These are phyloP conservation scores for Pyrgus malvae DNA, from an alignment of 2,888 invertebrate species.

Conservation along the genomic window DNA sequence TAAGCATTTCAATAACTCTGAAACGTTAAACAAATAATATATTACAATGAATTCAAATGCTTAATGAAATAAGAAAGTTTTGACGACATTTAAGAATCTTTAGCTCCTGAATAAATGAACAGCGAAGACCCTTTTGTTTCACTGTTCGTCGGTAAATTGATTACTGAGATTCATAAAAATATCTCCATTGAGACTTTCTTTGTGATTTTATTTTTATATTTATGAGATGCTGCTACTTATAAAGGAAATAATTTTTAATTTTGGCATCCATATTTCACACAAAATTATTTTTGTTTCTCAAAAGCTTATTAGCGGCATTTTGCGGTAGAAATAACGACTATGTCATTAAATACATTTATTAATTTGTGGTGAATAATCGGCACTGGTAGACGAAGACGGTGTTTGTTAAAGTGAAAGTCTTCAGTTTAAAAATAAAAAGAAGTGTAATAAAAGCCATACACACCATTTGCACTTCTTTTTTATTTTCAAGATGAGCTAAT, in stretches of 20 bases:
- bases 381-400: no score
- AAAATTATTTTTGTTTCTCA: no score
- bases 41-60: constrained; percentile 46
- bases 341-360: no score
- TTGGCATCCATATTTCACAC: not conserved
- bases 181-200: constrained; percentile 10
- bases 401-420: no score
- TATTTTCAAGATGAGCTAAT: no score
- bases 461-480: no score
- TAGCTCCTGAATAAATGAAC: constrained; percentile 56
- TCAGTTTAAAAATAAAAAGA: no score
- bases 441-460: no score
- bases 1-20: not conserved
- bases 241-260: not conserved
- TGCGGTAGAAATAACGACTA: no score
- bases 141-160: constrained; percentile 47
- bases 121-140: constrained; percentile 53
- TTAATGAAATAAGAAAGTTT: constrained; percentile 52
- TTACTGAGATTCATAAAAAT: constrained; percentile 34
- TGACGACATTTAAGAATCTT: constrained; percentile 44
- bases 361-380: no score
- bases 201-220: constrained; percentile 4
- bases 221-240: not conserved
- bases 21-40: constrained; percentile 2
- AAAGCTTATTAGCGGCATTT: no score